phyloP scores from a whole-genome alignment of 2,797 vertebrate genomes.

The Lacerta agilis region DNA sequence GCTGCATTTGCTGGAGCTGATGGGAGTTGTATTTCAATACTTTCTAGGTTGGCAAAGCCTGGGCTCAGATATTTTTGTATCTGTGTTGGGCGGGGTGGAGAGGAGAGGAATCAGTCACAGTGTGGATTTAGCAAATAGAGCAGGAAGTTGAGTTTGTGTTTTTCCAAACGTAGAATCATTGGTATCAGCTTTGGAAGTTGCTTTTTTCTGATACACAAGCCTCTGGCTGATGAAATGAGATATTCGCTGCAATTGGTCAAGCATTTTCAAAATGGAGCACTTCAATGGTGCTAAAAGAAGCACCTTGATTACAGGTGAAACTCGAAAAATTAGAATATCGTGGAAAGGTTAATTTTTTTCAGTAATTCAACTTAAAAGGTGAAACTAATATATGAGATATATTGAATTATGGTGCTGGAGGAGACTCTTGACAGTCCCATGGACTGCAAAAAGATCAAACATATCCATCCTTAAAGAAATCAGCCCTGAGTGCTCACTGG shows the following conservation, averaged over 20 bases:
- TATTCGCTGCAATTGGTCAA: neutral
- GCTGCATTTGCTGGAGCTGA: no score
- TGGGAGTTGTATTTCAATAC: no score
- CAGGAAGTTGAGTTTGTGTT: neutral
- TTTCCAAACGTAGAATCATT: slow-evolving; percentile 8
- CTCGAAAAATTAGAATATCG: no score
- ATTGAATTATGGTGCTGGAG: no score
- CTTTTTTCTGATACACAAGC: neutral
- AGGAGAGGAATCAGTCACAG: neutral
- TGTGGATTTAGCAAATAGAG: slow-evolving; percentile 4
- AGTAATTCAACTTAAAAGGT: no score
- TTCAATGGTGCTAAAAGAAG: neutral
- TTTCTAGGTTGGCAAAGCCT: neutral
- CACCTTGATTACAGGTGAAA: neutral
- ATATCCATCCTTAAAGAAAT: no score
- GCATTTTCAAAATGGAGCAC: neutral
- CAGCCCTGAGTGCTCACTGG: no score
- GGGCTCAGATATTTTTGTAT: neutral
- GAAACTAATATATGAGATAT: no score
- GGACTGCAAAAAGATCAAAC: no score
- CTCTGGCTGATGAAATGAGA: neutral
- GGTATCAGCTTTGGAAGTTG: neutral
- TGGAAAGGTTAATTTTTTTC: no score
- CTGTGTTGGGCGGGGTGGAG: neutral
- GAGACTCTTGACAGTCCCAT: no score